Evolutionary conservation across 2,797 vertebrate genomes (phyloP).

Genomic region (Paedocypris micromegethes): DNA sequence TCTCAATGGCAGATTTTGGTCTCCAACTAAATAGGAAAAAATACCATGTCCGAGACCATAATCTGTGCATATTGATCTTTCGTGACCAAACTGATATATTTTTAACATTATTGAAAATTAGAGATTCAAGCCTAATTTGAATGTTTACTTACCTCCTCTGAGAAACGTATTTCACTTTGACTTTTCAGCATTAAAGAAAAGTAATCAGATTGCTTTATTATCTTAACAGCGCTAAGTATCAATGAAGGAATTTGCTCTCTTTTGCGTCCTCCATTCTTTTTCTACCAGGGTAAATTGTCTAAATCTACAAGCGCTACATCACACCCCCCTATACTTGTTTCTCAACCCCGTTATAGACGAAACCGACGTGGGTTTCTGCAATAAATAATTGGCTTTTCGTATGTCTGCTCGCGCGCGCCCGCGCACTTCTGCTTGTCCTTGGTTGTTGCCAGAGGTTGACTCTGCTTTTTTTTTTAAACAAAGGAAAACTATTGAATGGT

Average conservation of each 20-base stretch:
- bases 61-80: too few relatives aligned
- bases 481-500: too few relatives aligned
- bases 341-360: slow-evolving; percentile 67
- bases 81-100: too few relatives aligned
- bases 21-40: too few relatives aligned
- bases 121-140: too few relatives aligned
- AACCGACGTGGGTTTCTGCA: slow-evolving; percentile 56
- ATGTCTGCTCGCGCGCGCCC: slow-evolving; percentile 52
- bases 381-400: slow-evolving; percentile 54
- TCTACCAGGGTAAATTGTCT: slow-evolving; percentile 55
- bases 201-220: too few relatives aligned
- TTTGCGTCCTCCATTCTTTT: slow-evolving; percentile 34
- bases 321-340: slow-evolving; percentile 54
- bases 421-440: slow-evolving; percentile 58
- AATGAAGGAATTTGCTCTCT: not conserved
- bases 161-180: too few relatives aligned
- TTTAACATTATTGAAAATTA: too few relatives aligned
- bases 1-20: slow-evolving; percentile 11
- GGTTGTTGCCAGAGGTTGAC: slow-evolving; percentile 58
- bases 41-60: too few relatives aligned
- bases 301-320: slow-evolving; percentile 72
- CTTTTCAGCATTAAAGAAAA: too few relatives aligned
- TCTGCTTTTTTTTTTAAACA: slow-evolving; percentile 27
- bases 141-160: too few relatives aligned
- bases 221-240: too few relatives aligned